These are phyloP conservation scores for Onchidella celtica DNA, from an alignment of 2,888 invertebrate genomes.

Conservation along the genomic window DNA sequence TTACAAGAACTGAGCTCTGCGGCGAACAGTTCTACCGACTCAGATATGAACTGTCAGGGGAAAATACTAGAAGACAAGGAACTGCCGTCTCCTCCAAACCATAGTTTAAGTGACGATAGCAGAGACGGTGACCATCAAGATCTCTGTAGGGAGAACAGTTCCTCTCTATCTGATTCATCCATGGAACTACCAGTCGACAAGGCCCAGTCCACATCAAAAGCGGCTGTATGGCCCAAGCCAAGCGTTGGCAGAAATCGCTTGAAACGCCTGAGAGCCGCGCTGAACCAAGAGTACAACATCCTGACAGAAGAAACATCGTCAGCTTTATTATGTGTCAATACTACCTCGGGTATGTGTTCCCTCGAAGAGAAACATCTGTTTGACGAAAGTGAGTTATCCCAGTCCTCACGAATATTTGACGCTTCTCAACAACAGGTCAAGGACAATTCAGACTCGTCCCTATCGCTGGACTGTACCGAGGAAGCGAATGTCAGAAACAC, in stretches of 20 bases:
- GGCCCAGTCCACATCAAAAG: constrained; percentile 16
- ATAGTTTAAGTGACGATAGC: constrained; percentile 22
- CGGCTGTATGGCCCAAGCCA: too few relatives aligned
- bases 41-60: background rate
- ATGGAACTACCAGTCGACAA: background rate
- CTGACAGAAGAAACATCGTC: background rate
- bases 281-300: background rate
- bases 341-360: background rate
- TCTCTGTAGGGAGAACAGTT: background rate
- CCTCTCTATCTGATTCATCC: background rate
- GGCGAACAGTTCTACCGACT: background rate
- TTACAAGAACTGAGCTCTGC: background rate
- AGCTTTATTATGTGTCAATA: background rate
- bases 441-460: background rate
- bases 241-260: background rate
- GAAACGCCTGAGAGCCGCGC: background rate
- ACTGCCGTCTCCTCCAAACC: constrained; percentile 33
- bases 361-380: background rate
- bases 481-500: background rate
- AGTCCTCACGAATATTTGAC: background rate
- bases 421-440: background rate
- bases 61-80: background rate
- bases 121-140: background rate
- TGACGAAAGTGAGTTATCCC: background rate
- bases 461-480: background rate